phyloP scores from a whole-genome alignment of 2,888 invertebrate genomes.

The Apomyelois bistriatella region DNA sequence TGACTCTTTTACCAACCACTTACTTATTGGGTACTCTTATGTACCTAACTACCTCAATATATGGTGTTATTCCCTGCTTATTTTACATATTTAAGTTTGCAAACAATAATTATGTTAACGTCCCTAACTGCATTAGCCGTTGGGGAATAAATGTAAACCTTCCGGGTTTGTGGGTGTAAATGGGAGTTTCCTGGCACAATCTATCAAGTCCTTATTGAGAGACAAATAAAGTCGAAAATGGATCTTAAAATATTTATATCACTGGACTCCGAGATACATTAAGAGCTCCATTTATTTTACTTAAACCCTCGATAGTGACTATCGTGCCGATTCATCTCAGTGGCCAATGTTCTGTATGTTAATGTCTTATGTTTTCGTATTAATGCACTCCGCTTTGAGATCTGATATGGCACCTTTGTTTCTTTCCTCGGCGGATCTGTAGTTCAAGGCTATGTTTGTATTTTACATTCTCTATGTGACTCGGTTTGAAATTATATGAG shows the following conservation, averaged over 20 bases:
- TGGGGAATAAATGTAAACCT: constrained; percentile 28
- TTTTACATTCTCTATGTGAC: constrained; percentile 15
- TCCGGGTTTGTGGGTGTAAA: constrained; percentile 43
- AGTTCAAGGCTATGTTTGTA: constrained; percentile 40
- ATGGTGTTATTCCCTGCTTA: neutral
- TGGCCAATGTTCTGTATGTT: constrained; percentile 49
- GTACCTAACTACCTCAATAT: too few species aligned
- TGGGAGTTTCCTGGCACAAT: constrained; percentile 8
- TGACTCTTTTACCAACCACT: too few species aligned
- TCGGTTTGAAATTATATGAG: constrained; percentile 2
- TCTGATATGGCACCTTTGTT: constrained; percentile 50
- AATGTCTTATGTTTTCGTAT: constrained; percentile 59
- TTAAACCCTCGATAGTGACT: constrained; percentile 49
- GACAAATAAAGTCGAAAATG: constrained; percentile 9
- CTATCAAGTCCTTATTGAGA: neutral
- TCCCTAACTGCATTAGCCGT: constrained; percentile 28
- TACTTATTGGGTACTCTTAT: too few species aligned
- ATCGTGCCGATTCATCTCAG: constrained; percentile 59
- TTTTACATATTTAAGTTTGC: neutral
- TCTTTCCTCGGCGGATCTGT: constrained; percentile 26
- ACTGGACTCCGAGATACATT: constrained; percentile 28
- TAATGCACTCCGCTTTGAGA: constrained; percentile 45
- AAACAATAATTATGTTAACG: constrained; percentile 15
- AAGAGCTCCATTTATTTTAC: constrained; percentile 60
- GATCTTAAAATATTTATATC: constrained; percentile 4